Evolutionary conservation across 2,888 invertebrate genomes (phyloP).

Genomic region (Phytoseiulus persimilis): DNA sequence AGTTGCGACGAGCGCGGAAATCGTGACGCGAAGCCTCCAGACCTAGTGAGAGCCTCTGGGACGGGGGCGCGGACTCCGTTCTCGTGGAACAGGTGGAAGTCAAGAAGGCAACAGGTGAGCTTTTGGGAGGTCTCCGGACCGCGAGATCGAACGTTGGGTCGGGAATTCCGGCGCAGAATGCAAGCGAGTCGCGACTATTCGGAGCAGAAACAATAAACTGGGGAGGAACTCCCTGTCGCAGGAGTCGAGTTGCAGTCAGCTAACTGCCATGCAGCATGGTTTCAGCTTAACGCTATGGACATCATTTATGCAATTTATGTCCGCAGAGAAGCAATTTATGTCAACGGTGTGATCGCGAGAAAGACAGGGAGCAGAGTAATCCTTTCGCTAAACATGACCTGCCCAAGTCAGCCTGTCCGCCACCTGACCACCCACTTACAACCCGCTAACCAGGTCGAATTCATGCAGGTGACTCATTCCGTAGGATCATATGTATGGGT

Average conservation of each 20-base stretch:
- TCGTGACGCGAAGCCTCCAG: background rate
- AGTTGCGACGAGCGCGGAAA: background rate
- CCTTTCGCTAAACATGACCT: conserved; percentile 5
- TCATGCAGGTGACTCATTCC: background rate
- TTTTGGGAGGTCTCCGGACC: no score
- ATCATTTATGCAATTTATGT: conserved; percentile 5
- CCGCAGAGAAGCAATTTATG: background rate
- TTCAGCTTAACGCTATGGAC: background rate
- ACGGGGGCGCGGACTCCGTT: no score
- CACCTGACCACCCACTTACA: background rate
- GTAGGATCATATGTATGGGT: background rate
- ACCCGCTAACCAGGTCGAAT: conserved; percentile 5
- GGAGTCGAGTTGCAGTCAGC: background rate
- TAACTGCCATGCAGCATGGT: background rate
- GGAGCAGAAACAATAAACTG: background rate
- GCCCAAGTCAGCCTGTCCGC: background rate
- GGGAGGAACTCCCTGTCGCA: background rate
- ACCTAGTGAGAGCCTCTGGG: no score
- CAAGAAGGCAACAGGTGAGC: no score
- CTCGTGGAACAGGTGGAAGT: no score
- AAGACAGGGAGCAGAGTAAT: background rate
- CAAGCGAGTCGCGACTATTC: background rate
- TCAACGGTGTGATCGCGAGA: background rate
- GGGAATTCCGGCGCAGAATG: background rate
- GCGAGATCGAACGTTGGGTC: no score